phyloP scores from a whole-genome alignment of 2,113 vertebrate genomes.

The Zootoca vivipara region DNA sequence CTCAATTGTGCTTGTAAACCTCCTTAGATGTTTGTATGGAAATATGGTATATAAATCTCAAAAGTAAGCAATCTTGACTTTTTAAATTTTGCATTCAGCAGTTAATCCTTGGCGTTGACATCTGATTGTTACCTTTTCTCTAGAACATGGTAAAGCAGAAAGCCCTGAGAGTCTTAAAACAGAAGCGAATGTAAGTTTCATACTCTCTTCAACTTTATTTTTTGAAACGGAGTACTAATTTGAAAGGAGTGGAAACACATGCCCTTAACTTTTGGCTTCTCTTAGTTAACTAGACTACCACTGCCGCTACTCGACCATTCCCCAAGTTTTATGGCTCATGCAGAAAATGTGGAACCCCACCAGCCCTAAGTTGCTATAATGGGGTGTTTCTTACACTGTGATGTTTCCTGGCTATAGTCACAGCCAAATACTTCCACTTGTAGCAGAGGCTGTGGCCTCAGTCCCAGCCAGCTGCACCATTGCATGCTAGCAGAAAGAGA shows the following conservation, averaged over 20 bases:
- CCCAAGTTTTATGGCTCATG: background rate
- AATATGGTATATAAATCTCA: background rate
- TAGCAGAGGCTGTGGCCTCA: background rate
- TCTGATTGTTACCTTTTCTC: constrained; percentile 52
- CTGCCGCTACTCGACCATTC: background rate
- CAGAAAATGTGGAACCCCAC: background rate
- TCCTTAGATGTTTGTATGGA: background rate
- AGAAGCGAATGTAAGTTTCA: constrained; percentile 95
- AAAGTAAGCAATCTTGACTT: background rate
- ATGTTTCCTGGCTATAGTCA: background rate
- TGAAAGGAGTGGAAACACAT: fast-evolving
- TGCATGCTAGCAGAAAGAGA: background rate
- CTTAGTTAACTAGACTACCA: background rate
- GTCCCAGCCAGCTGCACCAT: background rate
- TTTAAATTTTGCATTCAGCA: background rate
- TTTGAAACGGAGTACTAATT: constrained; percentile 4
- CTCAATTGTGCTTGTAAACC: background rate
- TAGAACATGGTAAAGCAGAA: constrained; percentile 99
- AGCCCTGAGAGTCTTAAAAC: constrained; percentile 94
- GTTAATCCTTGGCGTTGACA: constrained; percentile 30
- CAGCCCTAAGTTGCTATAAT: no score
- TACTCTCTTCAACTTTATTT: background rate
- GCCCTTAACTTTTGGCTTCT: background rate
- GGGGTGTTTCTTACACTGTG: background rate
- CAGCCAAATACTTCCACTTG: background rate